Base-by-base conservation (phyloP, 1,140 invertebrate genomes). In the Apis cerana region DNA sequence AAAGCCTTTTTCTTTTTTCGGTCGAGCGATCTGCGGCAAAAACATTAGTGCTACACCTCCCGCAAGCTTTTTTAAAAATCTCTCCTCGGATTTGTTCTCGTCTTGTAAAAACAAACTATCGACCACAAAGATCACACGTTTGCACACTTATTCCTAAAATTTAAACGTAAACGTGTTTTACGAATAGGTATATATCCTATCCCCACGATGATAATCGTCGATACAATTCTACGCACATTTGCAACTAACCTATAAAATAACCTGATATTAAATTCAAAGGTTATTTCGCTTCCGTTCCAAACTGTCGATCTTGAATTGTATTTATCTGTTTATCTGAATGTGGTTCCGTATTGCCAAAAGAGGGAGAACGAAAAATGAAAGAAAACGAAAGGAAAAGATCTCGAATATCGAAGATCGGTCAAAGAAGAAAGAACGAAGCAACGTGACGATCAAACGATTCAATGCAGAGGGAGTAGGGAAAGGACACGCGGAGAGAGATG, bases 1-100 rank as follows among this genome's bases (percentile, higher is more conserved):
- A 91, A 91, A 90, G 90, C 76, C 5, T 43, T 43, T 43, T 43
- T 43, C 27, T 65, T 85, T 87, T 88, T 86, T 90, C 89, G 86
- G 84, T 70, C 83, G 86, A 91, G 72, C 76, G 82, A 67, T 83
- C 62, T 43, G 75, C 65, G 59, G 67, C 65, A 62, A 86, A 68
- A 86, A 75, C 68, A 83, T 88, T 74, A 74, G 23, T 58, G 43
- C 68, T 27, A 21, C 11, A 56, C 13, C 9, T 5, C 71, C 21
- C 56, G 13, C 33, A 19, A 48, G 12, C 65, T 43, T 21, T n/a
- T 23, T 70, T 23, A 9, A n/a, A 54, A 52, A 52, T 23, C 50
- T 17, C 19, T 17, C 3, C n/a, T 27, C n/a, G 48, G 33, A 43
- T 43, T 43, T 23, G n/a, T 52, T 27, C 11, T 13, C n/a, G 33